Conservation (phyloP, 2,113 vertebrate species). For the Noctilio leporinus region DNA sequence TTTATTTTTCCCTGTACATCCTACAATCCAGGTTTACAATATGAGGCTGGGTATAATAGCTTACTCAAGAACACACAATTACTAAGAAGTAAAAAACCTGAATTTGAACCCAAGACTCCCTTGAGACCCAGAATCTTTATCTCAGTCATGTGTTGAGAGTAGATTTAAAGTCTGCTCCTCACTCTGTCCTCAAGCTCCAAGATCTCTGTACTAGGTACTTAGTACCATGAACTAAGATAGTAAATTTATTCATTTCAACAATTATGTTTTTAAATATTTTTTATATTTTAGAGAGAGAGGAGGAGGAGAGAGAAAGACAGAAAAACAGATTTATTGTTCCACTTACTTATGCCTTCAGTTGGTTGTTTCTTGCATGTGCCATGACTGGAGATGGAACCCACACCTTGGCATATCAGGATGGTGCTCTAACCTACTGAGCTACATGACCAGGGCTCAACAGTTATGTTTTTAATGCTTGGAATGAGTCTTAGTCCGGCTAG, state of each 20-base stretch:
- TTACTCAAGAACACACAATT: neutral
- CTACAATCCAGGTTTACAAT: neutral
- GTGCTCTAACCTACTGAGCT: too few species aligned
- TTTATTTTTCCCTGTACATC: neutral
- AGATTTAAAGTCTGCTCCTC: neutral
- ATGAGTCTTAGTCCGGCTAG: neutral
- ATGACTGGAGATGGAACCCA: too few species aligned
- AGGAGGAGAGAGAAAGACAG: too few species aligned
- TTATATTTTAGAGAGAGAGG: too few species aligned
- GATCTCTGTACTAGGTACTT: neutral
- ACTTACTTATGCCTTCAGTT: too few species aligned
- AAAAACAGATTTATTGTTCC: too few species aligned
- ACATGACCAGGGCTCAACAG: neutral
- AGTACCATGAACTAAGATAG: neutral
- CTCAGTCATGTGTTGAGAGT: neutral
- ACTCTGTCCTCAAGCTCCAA: neutral
- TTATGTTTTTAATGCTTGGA: neutral
- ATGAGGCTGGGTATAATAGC: neutral
- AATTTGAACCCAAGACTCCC: neutral
- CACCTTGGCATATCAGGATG: too few species aligned
- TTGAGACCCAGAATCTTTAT: neutral
- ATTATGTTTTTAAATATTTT: too few species aligned
- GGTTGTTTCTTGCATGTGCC: too few species aligned
- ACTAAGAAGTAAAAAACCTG: neutral
- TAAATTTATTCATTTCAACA: neutral